Conservation (phyloP, 2,113 vertebrate genomes). For the Dipodomys merriami region DNA sequence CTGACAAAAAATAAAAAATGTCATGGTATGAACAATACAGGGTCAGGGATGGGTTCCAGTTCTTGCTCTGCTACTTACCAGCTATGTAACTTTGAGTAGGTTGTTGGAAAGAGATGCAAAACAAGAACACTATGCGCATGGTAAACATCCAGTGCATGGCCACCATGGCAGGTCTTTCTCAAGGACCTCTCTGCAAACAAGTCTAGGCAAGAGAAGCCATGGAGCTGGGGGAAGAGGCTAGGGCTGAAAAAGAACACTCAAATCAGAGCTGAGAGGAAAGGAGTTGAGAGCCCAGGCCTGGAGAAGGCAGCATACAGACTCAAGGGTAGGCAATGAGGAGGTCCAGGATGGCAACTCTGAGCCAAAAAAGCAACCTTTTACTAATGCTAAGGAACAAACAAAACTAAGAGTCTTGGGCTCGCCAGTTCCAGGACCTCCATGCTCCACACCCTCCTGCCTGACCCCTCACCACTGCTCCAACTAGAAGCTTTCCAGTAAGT, state of each 20-base stretch:
- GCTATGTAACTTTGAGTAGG: not conserved
- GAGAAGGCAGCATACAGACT: not conserved
- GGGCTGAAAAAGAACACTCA: not conserved
- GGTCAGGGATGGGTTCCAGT: not conserved
- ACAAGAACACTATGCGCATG: not conserved
- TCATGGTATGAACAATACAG: not conserved
- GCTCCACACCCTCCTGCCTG: constrained; percentile 21
- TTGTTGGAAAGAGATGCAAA: not conserved
- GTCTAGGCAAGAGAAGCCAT: not conserved
- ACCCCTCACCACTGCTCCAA: not conserved
- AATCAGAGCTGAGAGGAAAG: not conserved
- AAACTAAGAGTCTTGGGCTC: not conserved
- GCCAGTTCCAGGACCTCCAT: not conserved
- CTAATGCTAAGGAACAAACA: not conserved
- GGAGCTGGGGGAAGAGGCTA: not conserved
- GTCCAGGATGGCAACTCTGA: not conserved
- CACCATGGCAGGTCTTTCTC: not conserved
- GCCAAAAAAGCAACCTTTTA: constrained; percentile 19
- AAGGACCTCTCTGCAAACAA: not conserved
- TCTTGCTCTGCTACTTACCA: not conserved
- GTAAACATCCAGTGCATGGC: not conserved
- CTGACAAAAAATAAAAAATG: too few species aligned
- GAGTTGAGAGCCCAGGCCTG: not conserved
- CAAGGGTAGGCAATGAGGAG: not conserved
- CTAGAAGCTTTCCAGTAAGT: constrained; percentile 72